A percentile compares a stretch with the other conserved stretches of the same genome.
These are phyloP conservation scores for Porites lutea DNA, from an alignment of 64 coral and sea anemone genomes.

Conservation along the genomic window DNA sequence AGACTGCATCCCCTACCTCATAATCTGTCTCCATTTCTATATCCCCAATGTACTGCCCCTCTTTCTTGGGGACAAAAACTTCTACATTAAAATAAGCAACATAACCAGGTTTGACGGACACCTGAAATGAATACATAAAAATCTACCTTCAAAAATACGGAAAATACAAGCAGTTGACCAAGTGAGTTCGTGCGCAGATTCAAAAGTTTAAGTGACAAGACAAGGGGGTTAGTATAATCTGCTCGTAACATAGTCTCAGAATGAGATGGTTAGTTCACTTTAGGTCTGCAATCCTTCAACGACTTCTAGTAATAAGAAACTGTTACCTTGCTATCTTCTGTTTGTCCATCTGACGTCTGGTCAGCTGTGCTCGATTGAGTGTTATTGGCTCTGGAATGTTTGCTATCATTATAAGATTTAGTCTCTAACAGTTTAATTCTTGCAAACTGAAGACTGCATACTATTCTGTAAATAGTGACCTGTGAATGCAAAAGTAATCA, in stretches of 20 bases:
- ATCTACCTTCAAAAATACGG: neutral
- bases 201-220: too few relatives aligned
- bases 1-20: slow-evolving; percentile 56
- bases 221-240: too few relatives aligned
- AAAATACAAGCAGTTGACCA: neutral
- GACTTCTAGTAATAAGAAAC: neutral
- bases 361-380: neutral
- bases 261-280: too few relatives aligned
- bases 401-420: slow-evolving; percentile 40
- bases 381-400: slow-evolving; percentile 4
- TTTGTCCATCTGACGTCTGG: neutral
- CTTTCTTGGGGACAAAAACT: slow-evolving; percentile 72
- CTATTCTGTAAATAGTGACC: slow-evolving; percentile 89
- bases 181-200: too few relatives aligned
- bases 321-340: slow-evolving; percentile 33
- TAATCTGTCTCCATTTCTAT: slow-evolving; percentile 94
- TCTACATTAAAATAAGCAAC: slow-evolving; percentile 84
- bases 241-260: too few relatives aligned
- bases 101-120: slow-evolving; percentile 78
- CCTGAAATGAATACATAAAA: slow-evolving; percentile 27
- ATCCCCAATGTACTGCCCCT: slow-evolving; percentile 83
- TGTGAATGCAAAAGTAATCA: neutral
- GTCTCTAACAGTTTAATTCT: slow-evolving; percentile 70
- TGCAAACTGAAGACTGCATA: slow-evolving; percentile 72
- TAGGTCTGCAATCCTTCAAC: too few relatives aligned